phyloP scores from a whole-genome alignment of 2,113 vertebrate genomes.

The Gila orcuttii region DNA sequence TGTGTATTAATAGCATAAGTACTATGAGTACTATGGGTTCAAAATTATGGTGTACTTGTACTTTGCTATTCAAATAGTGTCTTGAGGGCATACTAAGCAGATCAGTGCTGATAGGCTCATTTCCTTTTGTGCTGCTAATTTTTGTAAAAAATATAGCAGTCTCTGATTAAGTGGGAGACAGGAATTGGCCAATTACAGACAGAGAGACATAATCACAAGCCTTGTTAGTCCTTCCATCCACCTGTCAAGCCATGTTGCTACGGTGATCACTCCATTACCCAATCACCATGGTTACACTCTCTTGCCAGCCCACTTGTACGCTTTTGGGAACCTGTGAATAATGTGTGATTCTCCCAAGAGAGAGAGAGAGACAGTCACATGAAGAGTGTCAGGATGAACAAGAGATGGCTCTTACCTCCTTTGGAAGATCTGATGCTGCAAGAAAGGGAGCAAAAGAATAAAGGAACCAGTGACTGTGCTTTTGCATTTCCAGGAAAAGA shows the following conservation, averaged over 20 bases:
- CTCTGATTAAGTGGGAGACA: conserved; percentile 1
- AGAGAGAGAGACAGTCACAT: not conserved
- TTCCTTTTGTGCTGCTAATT: conserved; percentile 14
- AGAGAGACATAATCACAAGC: conserved; percentile 19
- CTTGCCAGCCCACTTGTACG: conserved; percentile 29
- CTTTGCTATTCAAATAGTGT: not conserved
- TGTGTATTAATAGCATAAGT: not conserved
- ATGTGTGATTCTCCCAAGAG: conserved; percentile 29
- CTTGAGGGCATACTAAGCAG: conserved; percentile 13
- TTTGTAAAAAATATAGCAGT: conserved; percentile 15
- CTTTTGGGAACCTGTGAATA: conserved; percentile 36
- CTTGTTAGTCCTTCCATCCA: conserved; percentile 28
- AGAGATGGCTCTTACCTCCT: conserved; percentile 14
- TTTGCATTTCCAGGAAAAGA: conserved; percentile 43
- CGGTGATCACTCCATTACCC: conserved; percentile 31
- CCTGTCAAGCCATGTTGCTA: conserved; percentile 35
- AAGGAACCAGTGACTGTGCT: conserved; percentile 35
- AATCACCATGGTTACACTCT: conserved; percentile 48
- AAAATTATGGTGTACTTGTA: not conserved
- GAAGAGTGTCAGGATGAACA: conserved; percentile 20
- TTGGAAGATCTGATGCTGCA: conserved; percentile 24
- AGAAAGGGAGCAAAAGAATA: not conserved
- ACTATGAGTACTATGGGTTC: not conserved
- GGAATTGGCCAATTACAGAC: conserved; percentile 35
- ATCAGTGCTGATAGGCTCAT: not conserved